Evolutionary conservation across 2,113 vertebrate genomes (phyloP).

Genomic region (Herpailurus yagouaroundi): DNA sequence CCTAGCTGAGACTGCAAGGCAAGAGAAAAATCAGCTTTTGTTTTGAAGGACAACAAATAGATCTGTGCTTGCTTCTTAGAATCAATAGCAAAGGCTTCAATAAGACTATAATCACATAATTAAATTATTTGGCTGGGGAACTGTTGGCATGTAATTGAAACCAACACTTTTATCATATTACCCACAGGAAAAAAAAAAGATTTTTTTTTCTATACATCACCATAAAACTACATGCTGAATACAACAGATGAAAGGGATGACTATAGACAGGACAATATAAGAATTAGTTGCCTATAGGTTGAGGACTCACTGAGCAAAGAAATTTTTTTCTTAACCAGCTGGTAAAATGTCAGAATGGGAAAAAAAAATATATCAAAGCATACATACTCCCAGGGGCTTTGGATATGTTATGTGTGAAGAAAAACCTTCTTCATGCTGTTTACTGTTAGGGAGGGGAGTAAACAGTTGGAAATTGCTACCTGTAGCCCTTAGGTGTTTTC

Average conservation of each 20-base stretch:
- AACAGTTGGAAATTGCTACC: conserved; percentile 48
- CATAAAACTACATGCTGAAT: neutral
- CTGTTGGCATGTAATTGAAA: neutral
- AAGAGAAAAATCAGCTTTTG: conserved; percentile 56
- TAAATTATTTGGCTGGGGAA: conserved; percentile 47
- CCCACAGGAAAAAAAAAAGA: neutral
- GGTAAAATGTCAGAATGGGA: conserved; percentile 25
- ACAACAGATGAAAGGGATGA: neutral
- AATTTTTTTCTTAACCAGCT: neutral
- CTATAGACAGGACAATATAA: neutral
- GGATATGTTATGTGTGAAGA: neutral
- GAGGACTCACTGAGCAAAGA: neutral
- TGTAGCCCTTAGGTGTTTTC: conserved; percentile 43
- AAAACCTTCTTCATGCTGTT: conserved; percentile 60
- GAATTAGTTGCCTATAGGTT: neutral
- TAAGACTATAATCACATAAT: conserved; percentile 49
- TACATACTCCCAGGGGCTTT: conserved; percentile 19
- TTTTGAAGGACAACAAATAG: conserved; percentile 46
- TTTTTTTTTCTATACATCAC: neutral
- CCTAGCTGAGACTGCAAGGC: conserved; percentile 38
- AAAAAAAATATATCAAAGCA: conserved; percentile 60
- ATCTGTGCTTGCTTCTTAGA: conserved; percentile 25
- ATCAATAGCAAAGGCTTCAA: conserved; percentile 37
- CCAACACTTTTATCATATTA: neutral
- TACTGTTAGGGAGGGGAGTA: conserved; percentile 5